Conservation (phyloP, 2,888 invertebrate genomes). For the Torymus tubicola region DNA sequence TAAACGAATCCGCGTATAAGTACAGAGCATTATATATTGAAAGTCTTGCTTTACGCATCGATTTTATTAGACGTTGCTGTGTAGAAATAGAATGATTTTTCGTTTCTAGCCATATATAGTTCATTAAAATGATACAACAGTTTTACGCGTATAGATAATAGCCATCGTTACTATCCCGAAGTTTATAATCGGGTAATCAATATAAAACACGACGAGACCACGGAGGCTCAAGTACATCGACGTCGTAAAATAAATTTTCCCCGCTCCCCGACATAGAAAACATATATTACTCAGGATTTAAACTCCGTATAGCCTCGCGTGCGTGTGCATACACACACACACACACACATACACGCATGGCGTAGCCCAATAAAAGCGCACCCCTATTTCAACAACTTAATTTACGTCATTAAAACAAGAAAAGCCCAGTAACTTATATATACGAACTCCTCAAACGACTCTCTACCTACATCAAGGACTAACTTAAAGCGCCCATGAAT, state of each 20-base stretch:
- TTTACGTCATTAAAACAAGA: constrained; percentile 35
- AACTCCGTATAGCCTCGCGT: neutral
- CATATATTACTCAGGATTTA: constrained; percentile 10
- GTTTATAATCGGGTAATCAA: constrained; percentile 10
- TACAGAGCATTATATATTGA: too few relatives aligned
- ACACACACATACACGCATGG: too few relatives aligned
- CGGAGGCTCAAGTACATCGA: neutral
- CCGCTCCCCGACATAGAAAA: neutral
- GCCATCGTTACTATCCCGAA: neutral
- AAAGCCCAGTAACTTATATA: constrained; percentile 24
- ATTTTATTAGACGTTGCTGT: too few relatives aligned
- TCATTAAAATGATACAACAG: too few relatives aligned
- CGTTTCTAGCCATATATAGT: too few relatives aligned
- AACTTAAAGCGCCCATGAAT: constrained; percentile 37
- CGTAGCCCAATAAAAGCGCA: constrained; percentile 2
- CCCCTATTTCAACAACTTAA: constrained; percentile 35
- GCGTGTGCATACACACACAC: neutral
- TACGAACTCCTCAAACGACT: constrained; percentile 6
- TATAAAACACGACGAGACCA: neutral
- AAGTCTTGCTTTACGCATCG: too few relatives aligned
- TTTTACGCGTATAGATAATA: neutral
- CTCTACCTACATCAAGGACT: constrained; percentile 7
- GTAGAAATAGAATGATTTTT: too few relatives aligned
- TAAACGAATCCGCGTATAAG: too few relatives aligned
- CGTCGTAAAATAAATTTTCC: constrained; percentile 10